A percentile compares a stretch with the other conserved stretches of the same genome.
Evolutionary conservation across 2,888 invertebrate genomes (phyloP).

Genomic region (Leptarthrus brevirostris): DNA sequence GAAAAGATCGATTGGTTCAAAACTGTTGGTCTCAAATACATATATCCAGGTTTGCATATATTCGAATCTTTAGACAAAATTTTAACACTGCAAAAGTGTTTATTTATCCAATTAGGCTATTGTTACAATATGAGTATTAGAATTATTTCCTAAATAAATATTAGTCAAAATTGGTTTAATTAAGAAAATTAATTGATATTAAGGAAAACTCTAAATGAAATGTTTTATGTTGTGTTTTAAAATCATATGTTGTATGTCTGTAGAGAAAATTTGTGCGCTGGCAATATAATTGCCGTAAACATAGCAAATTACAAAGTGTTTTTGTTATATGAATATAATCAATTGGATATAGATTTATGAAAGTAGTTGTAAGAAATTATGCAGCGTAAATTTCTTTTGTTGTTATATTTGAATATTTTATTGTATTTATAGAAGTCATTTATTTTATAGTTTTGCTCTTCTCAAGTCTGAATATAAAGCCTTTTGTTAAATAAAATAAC

Average conservation of each 20-base stretch:
- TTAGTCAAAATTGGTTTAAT: constrained; percentile 26
- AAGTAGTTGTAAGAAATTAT: not conserved
- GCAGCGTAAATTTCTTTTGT: constrained; percentile 26
- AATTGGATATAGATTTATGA: constrained; percentile 2
- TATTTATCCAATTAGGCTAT: constrained; percentile 23
- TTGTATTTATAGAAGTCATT: constrained; percentile 20
- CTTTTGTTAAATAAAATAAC: constrained; percentile 33
- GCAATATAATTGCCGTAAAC: constrained; percentile 20
- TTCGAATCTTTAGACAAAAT: constrained; percentile 15
- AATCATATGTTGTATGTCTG: constrained; percentile 14
- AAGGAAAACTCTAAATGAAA: constrained; percentile 22
- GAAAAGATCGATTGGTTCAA: too few relatives aligned
- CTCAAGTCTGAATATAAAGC: constrained; percentile 33
- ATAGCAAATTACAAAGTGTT: constrained; percentile 5
- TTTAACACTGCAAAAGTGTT: constrained; percentile 19
- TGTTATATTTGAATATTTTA: constrained; percentile 19
- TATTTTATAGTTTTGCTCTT: constrained; percentile 24
- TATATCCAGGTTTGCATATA: not conserved
- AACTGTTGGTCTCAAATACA: too few relatives aligned
- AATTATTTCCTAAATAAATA: not conserved
- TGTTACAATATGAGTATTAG: constrained; percentile 14
- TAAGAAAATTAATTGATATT: not conserved
- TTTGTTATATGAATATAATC: constrained; percentile 28
- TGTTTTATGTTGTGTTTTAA: constrained; percentile 39
- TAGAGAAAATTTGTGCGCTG: constrained; percentile 10